Percentiles rank a stretch among this genome's conserved stretches.
Evolutionary conservation across 2,797 vertebrate genomes (phyloP).

Genomic region (Myiotriccus ornatus): DNA sequence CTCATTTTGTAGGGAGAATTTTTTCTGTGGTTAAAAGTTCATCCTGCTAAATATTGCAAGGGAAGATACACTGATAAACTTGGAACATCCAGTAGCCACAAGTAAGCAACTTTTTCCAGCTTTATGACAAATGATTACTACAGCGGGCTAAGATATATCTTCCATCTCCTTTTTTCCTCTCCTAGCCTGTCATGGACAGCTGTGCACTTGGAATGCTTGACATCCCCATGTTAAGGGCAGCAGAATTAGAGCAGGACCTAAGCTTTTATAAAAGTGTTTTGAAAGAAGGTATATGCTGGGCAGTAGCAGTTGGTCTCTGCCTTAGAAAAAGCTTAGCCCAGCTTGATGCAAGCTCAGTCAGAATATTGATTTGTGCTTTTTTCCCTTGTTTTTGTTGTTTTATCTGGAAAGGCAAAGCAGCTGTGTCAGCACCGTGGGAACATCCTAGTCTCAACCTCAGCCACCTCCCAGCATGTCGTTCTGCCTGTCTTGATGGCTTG

Average conservation of each 20-base stretch:
- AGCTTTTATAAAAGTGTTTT: not conserved
- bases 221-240: rapidly evolving
- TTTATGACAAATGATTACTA: not conserved
- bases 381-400: not conserved
- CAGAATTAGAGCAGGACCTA: not conserved
- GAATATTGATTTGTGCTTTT: not conserved
- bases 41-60: slow-evolving; percentile 40
- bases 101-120: not conserved
- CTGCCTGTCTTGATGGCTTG: not conserved
- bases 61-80: not conserved
- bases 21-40: slow-evolving; percentile 23
- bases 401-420: not conserved
- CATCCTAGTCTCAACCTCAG: not conserved
- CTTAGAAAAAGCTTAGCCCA: not conserved
- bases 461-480: not conserved
- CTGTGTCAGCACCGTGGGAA: not conserved
- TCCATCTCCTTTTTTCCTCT: not conserved
- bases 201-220: not conserved
- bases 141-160: not conserved
- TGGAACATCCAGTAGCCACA: not conserved
- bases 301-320: not conserved
- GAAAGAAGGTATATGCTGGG: not conserved
- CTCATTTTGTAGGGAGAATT: not conserved
- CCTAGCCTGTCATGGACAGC: not conserved
- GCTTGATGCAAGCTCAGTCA: not conserved